These are phyloP conservation scores for Morus bassanus DNA, from an alignment of 2,797 vertebrate genomes.

Conservation along the genomic window DNA sequence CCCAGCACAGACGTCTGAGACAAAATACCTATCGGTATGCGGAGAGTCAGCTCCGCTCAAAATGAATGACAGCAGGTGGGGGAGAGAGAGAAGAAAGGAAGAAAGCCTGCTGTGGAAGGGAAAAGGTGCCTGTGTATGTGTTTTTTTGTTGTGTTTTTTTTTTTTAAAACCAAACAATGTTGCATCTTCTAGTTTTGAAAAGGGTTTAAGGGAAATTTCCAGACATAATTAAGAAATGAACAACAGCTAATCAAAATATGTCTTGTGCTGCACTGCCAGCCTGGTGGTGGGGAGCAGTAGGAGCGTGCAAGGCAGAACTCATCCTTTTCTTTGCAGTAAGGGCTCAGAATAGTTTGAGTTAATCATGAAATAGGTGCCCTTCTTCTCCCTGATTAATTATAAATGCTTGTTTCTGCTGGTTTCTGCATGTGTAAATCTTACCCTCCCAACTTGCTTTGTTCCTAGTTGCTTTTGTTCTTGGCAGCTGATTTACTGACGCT, in stretches of 20 bases:
- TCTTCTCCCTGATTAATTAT: neutral
- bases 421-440: neutral
- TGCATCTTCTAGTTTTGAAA: too few relatives aligned
- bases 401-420: neutral
- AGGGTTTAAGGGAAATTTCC: neutral
- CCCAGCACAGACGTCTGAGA: neutral
- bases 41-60: fast-evolving
- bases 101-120: neutral
- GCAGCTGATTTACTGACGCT: neutral
- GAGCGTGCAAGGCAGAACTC: fast-evolving
- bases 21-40: neutral
- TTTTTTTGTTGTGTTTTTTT: too few relatives aligned
- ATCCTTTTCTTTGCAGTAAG: neutral
- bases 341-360: neutral
- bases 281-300: neutral
- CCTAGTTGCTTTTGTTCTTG: neutral
- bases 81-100: neutral
- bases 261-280: neutral
- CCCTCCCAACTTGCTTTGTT: neutral
- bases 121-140: neutral
- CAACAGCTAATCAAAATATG: neutral
- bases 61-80: neutral
- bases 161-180: too few relatives aligned
- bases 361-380: neutral
- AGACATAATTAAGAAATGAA: neutral